Percentiles rank a stretch among this genome's conserved stretches.
Evolutionary conservation across 1,140 invertebrate species (phyloP).

Genomic region (Hylyphantes graminicola): DNA sequence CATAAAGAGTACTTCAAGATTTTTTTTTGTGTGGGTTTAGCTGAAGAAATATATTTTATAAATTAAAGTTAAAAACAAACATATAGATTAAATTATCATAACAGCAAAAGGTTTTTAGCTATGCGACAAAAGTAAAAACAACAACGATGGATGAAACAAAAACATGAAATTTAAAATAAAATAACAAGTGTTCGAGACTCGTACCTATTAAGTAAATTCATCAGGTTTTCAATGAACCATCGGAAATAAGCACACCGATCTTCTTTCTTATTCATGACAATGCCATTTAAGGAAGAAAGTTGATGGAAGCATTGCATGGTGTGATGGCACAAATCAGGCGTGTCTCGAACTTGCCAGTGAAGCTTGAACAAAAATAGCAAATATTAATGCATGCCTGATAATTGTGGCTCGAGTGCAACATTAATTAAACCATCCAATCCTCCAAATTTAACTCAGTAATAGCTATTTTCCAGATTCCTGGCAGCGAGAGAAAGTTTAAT

Average conservation of each 20-base stretch:
- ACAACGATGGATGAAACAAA: background rate
- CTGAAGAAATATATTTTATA: too few species aligned
- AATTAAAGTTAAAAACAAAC: background rate
- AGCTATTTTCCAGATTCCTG: too few species aligned
- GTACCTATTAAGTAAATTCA: slow-evolving; percentile 66
- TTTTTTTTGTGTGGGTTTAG: too few species aligned
- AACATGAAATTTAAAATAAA: background rate
- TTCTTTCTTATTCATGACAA: slow-evolving; percentile 74
- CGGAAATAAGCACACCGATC: slow-evolving; percentile 54
- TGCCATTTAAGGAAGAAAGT: slow-evolving; percentile 80
- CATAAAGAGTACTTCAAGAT: too few species aligned
- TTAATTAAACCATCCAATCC: too few species aligned
- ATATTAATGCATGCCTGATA: background rate
- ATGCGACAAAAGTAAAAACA: background rate
- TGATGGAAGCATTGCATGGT: slow-evolving; percentile 84
- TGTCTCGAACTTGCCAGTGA: slow-evolving; percentile 82
- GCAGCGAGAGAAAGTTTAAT: too few species aligned
- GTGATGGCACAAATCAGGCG: slow-evolving; percentile 79
- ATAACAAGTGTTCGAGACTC: background rate
- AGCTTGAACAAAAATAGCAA: slow-evolving; percentile 69
- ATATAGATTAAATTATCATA: background rate
- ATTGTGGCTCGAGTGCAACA: background rate
- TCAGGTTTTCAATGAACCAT: slow-evolving; percentile 62
- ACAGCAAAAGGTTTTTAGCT: background rate
- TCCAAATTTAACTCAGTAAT: too few species aligned